Percentiles rank a stretch among this genome's conserved stretches.
Evolutionary conservation across 2,113 vertebrate species (phyloP).

Genomic region (Grammatotria lemairii): DNA sequence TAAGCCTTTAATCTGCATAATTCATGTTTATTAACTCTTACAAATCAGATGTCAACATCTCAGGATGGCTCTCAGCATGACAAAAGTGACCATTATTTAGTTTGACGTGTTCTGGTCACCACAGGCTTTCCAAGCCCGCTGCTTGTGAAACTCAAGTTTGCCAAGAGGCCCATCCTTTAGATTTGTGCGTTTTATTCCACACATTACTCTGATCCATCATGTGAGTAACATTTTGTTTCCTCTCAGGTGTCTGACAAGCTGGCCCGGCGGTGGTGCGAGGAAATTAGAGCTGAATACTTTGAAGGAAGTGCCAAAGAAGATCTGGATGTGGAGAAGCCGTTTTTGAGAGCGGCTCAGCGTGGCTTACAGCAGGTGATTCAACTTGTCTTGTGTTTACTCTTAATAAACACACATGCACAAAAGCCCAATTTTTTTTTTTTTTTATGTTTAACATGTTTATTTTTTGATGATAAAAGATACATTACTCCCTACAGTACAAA

Average conservation of each 20-base stretch:
- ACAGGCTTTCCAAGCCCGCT: not conserved
- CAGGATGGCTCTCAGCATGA: not conserved
- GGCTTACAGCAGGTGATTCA: slow-evolving; percentile 32
- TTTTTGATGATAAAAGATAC: slow-evolving; percentile 74
- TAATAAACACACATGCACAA: not conserved
- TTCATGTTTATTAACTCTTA: not conserved
- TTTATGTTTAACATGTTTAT: slow-evolving; percentile 69
- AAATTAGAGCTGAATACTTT: slow-evolving; percentile 45
- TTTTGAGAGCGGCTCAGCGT: slow-evolving; percentile 19
- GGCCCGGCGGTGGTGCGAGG: slow-evolving; percentile 41
- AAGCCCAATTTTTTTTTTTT: not conserved
- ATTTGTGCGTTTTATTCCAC: fast-evolving
- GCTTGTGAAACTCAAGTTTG: not conserved
- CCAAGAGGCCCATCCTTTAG: not conserved
- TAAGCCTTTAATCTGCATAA: not conserved
- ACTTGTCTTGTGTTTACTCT: not conserved
- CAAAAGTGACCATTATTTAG: not conserved
- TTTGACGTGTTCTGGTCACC: not conserved
- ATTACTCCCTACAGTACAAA: slow-evolving; percentile 74
- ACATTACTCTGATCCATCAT: not conserved
- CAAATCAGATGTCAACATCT: not conserved
- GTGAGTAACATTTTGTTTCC: not conserved
- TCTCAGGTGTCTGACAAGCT: slow-evolving; percentile 32
- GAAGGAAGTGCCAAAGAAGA: slow-evolving; percentile 60
- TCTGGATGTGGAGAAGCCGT: slow-evolving; percentile 23